phyloP scores from a whole-genome alignment of 2,113 vertebrate genomes.

The cattle (Bos taurus) region DNA sequence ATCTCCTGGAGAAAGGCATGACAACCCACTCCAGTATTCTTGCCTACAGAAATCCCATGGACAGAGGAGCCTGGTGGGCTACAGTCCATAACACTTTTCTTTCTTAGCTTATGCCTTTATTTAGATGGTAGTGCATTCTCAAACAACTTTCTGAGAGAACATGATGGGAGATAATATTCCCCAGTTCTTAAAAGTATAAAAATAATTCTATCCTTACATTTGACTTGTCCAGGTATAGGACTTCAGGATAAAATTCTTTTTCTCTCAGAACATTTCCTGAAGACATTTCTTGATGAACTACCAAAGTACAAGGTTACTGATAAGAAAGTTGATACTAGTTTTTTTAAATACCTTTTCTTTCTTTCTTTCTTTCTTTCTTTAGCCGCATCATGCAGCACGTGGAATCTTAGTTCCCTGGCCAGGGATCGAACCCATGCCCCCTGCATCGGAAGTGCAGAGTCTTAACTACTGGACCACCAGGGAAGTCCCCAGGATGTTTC shows the following conservation, averaged over 20 bases:
- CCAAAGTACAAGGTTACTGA: too few relatives aligned
- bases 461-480: not conserved
- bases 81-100: not conserved
- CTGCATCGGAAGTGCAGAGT: not conserved
- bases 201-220: not conserved
- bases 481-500: not conserved
- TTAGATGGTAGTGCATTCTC: not conserved
- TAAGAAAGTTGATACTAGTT: not conserved
- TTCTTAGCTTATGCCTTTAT: not conserved
- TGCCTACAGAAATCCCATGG: not conserved
- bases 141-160: not conserved
- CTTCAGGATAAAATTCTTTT: not conserved
- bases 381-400: fast-evolving
- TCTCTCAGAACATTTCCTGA: not conserved
- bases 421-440: not conserved
- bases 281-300: not conserved
- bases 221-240: not conserved
- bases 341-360: not conserved
- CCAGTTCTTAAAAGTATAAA: not conserved
- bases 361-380: not conserved
- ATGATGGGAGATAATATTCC: not conserved
- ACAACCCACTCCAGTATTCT: not conserved
- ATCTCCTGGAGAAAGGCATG: not conserved
- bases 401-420: not conserved
- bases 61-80: not conserved